Base-by-base conservation (phyloP, 2,888 invertebrate genomes). In the Athalia rosae region DNA sequence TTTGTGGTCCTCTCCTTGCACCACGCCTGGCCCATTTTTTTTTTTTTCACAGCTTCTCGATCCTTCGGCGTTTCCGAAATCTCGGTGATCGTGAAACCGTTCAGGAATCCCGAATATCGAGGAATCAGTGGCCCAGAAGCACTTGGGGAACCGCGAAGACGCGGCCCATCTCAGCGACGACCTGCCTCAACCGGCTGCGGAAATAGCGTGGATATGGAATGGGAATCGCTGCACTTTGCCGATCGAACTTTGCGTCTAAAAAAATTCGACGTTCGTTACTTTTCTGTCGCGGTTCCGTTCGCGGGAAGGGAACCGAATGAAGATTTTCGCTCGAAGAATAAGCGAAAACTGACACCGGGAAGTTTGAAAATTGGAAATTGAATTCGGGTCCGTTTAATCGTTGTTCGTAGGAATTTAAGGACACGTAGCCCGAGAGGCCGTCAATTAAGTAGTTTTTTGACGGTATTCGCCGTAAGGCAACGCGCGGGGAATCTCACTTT, bases 21-120 rank as follows among this genome's bases (percentile, higher is more conserved):
- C 90, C 89, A 90, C 58, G 89, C 89, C 78, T 90, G 89, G 79
- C 90, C 90, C 90, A 90, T 90, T 85, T 84, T 78, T 28, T 43
- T 9, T 48, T 9, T 41, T 50, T 63, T 76, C 76, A 41, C n/a
- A 66, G 67, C 64, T 71, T 77, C 76, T 61, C 66, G 77, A 67
- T 64, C 76, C 58, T 50, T 77, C 74, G 59, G 15, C 45, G 3
- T 76, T 78, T 76, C 61, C 73, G 5, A 48, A 53, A 53, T 28
- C 28, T 28, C 28, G 28, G 28, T 28, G 0, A 28, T 28, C 1
- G 28, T 2, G 28, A 28, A 2, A 28, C 28, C 2, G 0, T 28
- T 28, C 28, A 28, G 43, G 45, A 64, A 64, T 64, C 4, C 4
- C 7, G 4, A 13, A 0, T 64, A n/a, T 64, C 64, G 28, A 28